phyloP scores from a whole-genome alignment of 2,888 invertebrate genomes.

The Acleris holmiana region DNA sequence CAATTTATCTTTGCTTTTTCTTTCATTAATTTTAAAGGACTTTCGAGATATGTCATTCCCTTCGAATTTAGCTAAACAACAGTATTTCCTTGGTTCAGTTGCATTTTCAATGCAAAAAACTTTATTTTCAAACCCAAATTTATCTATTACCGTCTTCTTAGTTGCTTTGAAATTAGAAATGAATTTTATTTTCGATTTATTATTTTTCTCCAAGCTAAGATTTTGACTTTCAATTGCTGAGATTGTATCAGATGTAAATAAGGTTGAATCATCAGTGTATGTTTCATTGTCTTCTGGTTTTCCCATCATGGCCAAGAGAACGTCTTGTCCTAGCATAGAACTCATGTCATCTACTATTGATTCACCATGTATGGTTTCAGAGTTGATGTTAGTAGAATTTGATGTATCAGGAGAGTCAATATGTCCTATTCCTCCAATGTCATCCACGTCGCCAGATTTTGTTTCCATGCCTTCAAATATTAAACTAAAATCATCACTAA shows the following conservation, averaged over 20 bases:
- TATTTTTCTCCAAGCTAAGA: conserved; percentile 82
- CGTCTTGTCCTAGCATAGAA: conserved; percentile 89
- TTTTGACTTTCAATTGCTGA: conserved; percentile 81
- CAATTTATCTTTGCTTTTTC: conserved; percentile 76
- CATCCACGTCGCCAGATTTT: conserved; percentile 70
- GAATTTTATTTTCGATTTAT: conserved; percentile 85
- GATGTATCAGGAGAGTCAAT: conserved; percentile 93
- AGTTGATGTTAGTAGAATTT: conserved; percentile 86
- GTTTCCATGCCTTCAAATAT: conserved; percentile 87
- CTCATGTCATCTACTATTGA: conserved; percentile 92
- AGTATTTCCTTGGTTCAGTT: conserved; percentile 85
- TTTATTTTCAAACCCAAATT: conserved; percentile 90
- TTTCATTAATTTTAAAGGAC: conserved; percentile 86
- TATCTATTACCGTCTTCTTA: conserved; percentile 75
- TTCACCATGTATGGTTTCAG: conserved; percentile 91
- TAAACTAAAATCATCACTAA: conserved; percentile 89
- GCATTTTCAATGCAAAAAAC: conserved; percentile 86
- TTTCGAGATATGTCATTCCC: conserved; percentile 92
- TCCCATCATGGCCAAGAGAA: conserved; percentile 87
- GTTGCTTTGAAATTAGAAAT: conserved; percentile 75
- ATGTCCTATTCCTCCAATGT: conserved; percentile 87
- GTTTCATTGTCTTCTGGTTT: conserved; percentile 86
- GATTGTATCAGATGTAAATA: conserved; percentile 85
- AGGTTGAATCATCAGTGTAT: conserved; percentile 88
- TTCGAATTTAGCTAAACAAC: conserved; percentile 92